A percentile compares a stretch with the other conserved stretches of the same genome.
Evolutionary conservation across 2,888 invertebrate species (phyloP).

Genomic region (Tachina fera): DNA sequence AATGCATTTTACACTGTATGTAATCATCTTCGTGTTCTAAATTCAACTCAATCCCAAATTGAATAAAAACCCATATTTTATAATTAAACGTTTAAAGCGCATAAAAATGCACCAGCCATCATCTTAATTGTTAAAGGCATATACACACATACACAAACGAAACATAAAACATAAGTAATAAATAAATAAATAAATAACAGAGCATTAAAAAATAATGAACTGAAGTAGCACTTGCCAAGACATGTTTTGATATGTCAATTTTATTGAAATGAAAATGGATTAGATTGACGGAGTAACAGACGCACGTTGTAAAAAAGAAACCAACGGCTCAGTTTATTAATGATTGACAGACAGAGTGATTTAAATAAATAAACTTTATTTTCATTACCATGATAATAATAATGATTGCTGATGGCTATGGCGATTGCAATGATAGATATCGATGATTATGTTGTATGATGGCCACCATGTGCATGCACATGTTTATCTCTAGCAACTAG

Average conservation of each 20-base stretch:
- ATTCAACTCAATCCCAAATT: not conserved
- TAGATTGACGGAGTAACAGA: constrained; percentile 39
- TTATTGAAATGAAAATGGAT: constrained; percentile 59
- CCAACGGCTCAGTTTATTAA: constrained; percentile 54
- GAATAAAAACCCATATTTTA: constrained; percentile 15
- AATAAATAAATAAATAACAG: constrained; percentile 31
- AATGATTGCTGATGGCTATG: not conserved
- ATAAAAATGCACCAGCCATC: constrained; percentile 25
- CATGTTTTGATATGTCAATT: constrained; percentile 55
- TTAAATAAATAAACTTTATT: constrained; percentile 58
- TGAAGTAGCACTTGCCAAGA: constrained; percentile 49
- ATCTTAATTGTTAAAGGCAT: constrained; percentile 20
- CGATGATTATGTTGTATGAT: constrained; percentile 33
- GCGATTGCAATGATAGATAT: constrained; percentile 3
- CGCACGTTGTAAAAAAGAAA: constrained; percentile 43
- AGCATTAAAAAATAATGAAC: constrained; percentile 26
- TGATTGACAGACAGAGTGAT: constrained; percentile 68
- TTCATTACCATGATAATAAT: constrained; percentile 18
- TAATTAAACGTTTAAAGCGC: not conserved
- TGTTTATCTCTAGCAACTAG: constrained; percentile 27
- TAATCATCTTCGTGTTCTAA: too few species aligned
- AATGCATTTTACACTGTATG: too few species aligned
- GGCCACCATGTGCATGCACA: constrained; percentile 21
- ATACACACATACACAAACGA: not conserved
- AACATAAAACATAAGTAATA: not conserved